Conservation (phyloP, 2,888 invertebrate genomes). For the Cryptus viduatorius region DNA sequence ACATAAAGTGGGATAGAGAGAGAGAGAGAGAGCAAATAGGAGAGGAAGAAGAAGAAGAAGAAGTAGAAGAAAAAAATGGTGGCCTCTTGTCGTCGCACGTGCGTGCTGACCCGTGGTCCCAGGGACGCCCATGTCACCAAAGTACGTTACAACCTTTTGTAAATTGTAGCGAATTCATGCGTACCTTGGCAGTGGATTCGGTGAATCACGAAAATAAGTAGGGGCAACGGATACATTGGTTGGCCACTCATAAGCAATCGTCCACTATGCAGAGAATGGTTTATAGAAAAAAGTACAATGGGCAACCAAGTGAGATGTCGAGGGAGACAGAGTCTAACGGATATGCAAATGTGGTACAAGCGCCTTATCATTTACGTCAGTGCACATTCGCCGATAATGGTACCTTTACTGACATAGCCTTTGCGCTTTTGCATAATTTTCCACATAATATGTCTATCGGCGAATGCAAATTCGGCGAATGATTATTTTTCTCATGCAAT, state of each 20-base stretch:
- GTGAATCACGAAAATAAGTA: conserved; percentile 38
- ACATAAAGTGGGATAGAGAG: conserved; percentile 51
- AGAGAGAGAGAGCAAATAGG: neutral
- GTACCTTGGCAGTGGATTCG: conserved; percentile 54
- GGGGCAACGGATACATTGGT: conserved; percentile 19
- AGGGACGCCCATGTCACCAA: conserved; percentile 54
- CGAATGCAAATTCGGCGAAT: too few species aligned
- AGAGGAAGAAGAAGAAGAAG: conserved; percentile 23
- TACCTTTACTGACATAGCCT: neutral
- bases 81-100: conserved; percentile 62
- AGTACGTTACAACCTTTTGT: conserved; percentile 73
- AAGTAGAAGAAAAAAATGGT: conserved; percentile 43
- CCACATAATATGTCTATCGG: too few species aligned
- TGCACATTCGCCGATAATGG: too few species aligned
- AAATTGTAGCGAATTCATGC: conserved; percentile 78
- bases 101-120: conserved; percentile 61
- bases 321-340: conserved; percentile 60
- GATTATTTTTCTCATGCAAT: neutral
- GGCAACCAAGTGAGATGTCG: neutral
- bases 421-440: neutral
- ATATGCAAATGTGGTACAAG: conserved; percentile 65
- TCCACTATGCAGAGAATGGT: neutral
- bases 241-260: neutral
- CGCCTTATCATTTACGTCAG: conserved; percentile 39
- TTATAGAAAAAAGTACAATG: neutral